Percentiles rank a stretch among this genome's conserved stretches.
These are phyloP conservation scores for Catonia carolina DNA, from an alignment of 2,888 invertebrate species.

Conservation along the genomic window DNA sequence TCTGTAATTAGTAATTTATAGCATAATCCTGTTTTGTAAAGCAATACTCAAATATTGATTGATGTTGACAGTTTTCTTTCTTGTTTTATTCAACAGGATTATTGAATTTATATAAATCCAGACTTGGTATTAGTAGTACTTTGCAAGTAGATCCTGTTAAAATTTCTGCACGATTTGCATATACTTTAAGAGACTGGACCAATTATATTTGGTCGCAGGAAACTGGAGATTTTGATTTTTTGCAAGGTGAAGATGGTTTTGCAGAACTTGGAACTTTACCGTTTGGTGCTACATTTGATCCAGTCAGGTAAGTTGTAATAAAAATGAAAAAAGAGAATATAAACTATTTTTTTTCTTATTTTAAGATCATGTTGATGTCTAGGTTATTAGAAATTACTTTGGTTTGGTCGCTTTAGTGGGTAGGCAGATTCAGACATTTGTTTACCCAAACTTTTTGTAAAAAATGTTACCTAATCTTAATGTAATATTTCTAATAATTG, in stretches of 20 bases:
- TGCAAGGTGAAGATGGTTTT: conserved; percentile 50
- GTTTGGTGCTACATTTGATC: conserved; percentile 78
- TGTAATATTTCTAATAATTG: too few relatives aligned
- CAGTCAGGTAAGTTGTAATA: conserved; percentile 49
- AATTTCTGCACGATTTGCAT: conserved; percentile 47
- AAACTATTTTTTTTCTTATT: conserved; percentile 3
- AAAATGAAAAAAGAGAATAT: not conserved
- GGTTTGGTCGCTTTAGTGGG: too few relatives aligned
- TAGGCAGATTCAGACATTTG: too few relatives aligned
- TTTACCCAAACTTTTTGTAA: too few relatives aligned
- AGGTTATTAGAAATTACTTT: too few relatives aligned
- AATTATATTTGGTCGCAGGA: conserved; percentile 57
- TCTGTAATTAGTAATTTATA: too few relatives aligned
- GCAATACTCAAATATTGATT: too few relatives aligned
- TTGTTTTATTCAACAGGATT: too few relatives aligned
- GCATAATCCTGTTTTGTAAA: too few relatives aligned
- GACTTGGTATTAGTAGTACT: conserved; percentile 68
- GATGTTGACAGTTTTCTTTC: too few relatives aligned
- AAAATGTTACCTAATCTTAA: too few relatives aligned
- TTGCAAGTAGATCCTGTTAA: conserved; percentile 51
- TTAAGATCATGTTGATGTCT: too few relatives aligned
- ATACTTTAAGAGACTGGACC: conserved; percentile 55
- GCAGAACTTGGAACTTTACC: conserved; percentile 57
- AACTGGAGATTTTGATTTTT: conserved; percentile 49
- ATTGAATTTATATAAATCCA: conserved; percentile 82